Conservation (phyloP, 2,888 invertebrate genomes). For the Ligdia adustata region DNA sequence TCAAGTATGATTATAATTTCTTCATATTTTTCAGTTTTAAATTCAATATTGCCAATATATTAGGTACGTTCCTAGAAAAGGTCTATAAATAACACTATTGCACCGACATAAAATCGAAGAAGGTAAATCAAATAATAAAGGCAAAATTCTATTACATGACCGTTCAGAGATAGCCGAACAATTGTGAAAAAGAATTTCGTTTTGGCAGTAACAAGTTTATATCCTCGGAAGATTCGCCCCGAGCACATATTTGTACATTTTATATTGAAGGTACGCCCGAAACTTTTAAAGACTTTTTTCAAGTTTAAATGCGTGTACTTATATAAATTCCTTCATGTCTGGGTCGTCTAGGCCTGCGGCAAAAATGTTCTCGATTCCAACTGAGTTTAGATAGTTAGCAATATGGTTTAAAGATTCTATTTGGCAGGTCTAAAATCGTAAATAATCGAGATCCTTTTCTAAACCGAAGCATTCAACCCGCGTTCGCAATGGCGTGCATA, state of each 20-base stretch:
- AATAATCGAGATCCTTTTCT: too few species aligned
- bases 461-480: too few species aligned
- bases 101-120: constrained; percentile 69
- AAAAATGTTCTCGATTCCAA: too few species aligned
- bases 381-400: too few species aligned
- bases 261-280: constrained; percentile 13
- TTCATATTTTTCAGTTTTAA: constrained; percentile 12
- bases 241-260: constrained; percentile 25
- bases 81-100: constrained; percentile 65
- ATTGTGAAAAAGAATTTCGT: constrained; percentile 65
- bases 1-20: too few species aligned
- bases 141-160: constrained; percentile 73
- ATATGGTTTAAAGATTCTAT: too few species aligned
- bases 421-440: too few species aligned
- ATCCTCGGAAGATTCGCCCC: constrained; percentile 20
- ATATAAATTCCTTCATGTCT: too few species aligned
- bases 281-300: constrained; percentile 13
- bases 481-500: too few species aligned
- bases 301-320: too few species aligned
- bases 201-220: constrained; percentile 46
- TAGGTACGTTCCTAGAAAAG: constrained; percentile 33
- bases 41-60: constrained; percentile 3
- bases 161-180: constrained; percentile 65
- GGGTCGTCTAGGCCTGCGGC: too few species aligned
- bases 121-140: constrained; percentile 79